Conservation (phyloP, 2,888 invertebrate genomes). For the Pyrgus malvae region DNA sequence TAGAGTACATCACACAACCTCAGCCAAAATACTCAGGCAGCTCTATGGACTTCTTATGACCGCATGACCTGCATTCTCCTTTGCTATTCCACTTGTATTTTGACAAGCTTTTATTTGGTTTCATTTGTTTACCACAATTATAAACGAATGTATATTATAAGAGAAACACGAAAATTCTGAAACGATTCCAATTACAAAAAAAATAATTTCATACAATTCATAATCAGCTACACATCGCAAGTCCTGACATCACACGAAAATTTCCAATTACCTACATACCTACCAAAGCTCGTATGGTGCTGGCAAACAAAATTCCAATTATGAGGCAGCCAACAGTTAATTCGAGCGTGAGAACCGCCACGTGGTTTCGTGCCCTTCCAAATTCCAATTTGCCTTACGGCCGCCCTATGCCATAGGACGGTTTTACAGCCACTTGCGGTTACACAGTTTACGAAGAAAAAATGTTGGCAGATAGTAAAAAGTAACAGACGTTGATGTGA, state of each 20-base stretch:
- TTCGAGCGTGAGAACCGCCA: constrained; percentile 57
- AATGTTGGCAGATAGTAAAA: constrained; percentile 11
- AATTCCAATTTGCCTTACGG: constrained; percentile 65
- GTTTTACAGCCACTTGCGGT: constrained; percentile 33
- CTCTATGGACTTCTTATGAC: too few relatives aligned
- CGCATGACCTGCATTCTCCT: too few relatives aligned
- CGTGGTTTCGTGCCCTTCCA: constrained; percentile 46
- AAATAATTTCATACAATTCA: too few relatives aligned
- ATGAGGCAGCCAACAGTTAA: constrained; percentile 51
- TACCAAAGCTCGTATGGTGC: constrained; percentile 1
- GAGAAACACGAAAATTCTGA: too few relatives aligned
- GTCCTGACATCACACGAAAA: neutral
- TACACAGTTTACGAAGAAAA: constrained; percentile 33
- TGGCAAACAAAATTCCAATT: constrained; percentile 62
- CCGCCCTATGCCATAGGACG: constrained; percentile 32
- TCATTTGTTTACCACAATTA: too few relatives aligned
- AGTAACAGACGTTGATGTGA: constrained; percentile 1
- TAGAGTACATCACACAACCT: too few relatives aligned
- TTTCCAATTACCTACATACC: constrained; percentile 24
- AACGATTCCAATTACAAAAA: too few relatives aligned
- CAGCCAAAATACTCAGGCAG: too few relatives aligned
- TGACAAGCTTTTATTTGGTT: too few relatives aligned
- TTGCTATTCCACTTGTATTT: too few relatives aligned
- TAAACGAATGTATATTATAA: too few relatives aligned
- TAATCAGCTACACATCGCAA: too few relatives aligned